Base-by-base conservation (phyloP, 2,113 vertebrate genomes). In the Engraulis encrasicolus region DNA sequence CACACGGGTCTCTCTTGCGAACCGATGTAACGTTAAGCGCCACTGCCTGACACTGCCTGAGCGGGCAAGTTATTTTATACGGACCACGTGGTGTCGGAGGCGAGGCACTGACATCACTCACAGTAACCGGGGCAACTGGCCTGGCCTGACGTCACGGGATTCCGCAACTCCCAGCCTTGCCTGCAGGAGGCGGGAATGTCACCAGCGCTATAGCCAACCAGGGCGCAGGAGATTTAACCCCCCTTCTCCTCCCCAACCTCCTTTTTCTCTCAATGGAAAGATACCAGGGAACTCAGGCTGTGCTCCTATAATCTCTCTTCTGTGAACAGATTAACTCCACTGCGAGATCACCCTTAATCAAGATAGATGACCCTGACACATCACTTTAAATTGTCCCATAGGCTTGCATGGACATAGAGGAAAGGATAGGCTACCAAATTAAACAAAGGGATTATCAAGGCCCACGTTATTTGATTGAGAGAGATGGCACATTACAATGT, bases 101-200 rank as follows among this genome's bases (percentile, higher is more conserved):
- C 20, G n/a, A 52, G 89, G 90, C 86, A 81, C 31, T 81, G 71
- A 92, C 92, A 85, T 93, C 92, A 94, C 34, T 19, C 0, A n/a
- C n/a, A 40, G 93, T 94, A 79, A 74, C 93, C 89, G 84, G 58
- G 90, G 82, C 87, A 91, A 93, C 92, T 19, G 54, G 19, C 50
- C n/a, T 40, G 74, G 71, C 80, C 87, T 92, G 93, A 95, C 88
- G 91, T 93, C 91, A 91, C 90, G 92, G 92, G 90, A 93, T 93
- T 92, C 92, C 93, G 78, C 87, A 50, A 86, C 90, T 84, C 85
- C 83, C 20, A 78, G 78, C 52, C 79, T 37, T 74, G 84, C 81
- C 86, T 86, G 81, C n/a, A 88, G 89, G 78, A 87, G 88, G 87
- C 78, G 79, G 11, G 0, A 78, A 86, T 83, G 87, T 86, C 82